Evolutionary conservation across 2,888 invertebrate species (phyloP), one percentile per base, ranked within the genome.

Genomic region (Ochlodes sylvanus): DNA sequence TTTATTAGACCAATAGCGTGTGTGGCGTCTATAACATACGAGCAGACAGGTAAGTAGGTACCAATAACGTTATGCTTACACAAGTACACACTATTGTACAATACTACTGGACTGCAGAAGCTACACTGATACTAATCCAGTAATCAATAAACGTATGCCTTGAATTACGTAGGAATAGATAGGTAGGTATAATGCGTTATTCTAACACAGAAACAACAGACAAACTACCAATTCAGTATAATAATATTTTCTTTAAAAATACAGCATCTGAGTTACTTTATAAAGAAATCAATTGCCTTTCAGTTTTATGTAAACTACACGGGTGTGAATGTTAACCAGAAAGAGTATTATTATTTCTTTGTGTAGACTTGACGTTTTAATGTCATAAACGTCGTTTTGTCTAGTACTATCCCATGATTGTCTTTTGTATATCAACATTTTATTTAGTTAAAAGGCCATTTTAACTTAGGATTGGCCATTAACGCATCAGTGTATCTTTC

Each of bases 81-180:
- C 21, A 19, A 42, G 32, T 47, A 27, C 34, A 61, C 44, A 60
- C 15, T 60, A 47, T 47, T 60, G 54, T 63, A 63, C 34, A 41
- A 38, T 15, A 38, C 63, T 41, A 63, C 52, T 63, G 50, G 54
- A 63, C 38, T 63, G 34, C 41, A 63, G 54, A 63, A 63, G 63
- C 52, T 63, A 63, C 63, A 63, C 62, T 62, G 62, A 62, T 62
- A 62, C 62, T 62, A 61, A 61, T 62, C 50, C 34, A 34, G 50
- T 62, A 61, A 61, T 62, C 50, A 52, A 62, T 62, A 62, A 27
- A 17, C 17, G 7, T 50, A 32, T 32, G 54, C 54, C n/a, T n/a
- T 32, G 54, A 54, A 52, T 32, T 19, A 54, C 54, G n/a, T 12
- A 54, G 1, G 32, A 9, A 54, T 54, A 32, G 17, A 17, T 47